Evolutionary conservation across 2,888 invertebrate genomes (phyloP), one percentile per base, ranked within the genome.

Genomic region (Pelosia muscerda): DNA sequence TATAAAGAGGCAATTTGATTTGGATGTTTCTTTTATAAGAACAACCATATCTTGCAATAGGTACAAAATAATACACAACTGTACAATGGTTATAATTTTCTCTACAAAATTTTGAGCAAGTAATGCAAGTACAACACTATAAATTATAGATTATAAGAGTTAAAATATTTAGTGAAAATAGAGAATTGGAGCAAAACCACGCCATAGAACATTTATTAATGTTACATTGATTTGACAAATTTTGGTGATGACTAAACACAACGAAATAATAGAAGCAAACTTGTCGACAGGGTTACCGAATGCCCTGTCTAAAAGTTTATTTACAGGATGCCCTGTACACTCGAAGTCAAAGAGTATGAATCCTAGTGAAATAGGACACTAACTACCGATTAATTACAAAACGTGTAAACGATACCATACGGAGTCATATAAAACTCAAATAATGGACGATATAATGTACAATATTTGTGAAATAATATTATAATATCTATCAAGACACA

Each of bases 381-480:
- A 42, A 19, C 42, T 42, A 42, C 5, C n/a, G 19, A n/a, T 49
- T 49, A 42, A n/a, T n/a, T 49, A 49, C 5, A 19, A n/a, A 19
- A 25, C 26, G 55, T 55, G 55, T 26, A 55, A 8, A 49, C 49
- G 19, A 49, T n/a, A 49, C 19, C 6, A 8, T n/a, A 49, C 49
- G 22, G 5, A 60, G 38, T 28, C 13, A 22, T 49, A 58, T 31
- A 61, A 61, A 38, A n/a, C 62, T 62, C 54, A 55, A 38, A 25
- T n/a, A 53, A 65, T 58, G 63, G 25, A 58, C 42, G 23, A 23
- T 26, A 11, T 38, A 59, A 59, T 54, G 68, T 64, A 68, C 68
- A 68, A 68, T 63, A 63, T 63, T 54, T 60, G 38, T 68, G 38
- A 59, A 68, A 19, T 66, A 55, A 54, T 66, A 58, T 42, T 58